Base-by-base conservation (phyloP, 2,888 invertebrate species). In the Drosophila paramelanica region DNA sequence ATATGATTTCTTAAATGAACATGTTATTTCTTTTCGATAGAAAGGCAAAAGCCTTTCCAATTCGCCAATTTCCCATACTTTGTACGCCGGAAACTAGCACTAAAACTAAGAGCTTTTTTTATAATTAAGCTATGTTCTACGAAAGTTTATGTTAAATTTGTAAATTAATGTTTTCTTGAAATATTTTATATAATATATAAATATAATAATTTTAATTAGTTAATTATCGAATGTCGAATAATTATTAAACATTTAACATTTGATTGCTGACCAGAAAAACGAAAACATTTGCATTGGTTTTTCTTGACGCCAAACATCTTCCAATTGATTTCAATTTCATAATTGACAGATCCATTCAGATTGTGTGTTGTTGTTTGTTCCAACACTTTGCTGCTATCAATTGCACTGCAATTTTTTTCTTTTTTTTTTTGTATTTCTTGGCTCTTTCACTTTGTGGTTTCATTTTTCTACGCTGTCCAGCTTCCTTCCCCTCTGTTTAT, bases 1-100 rank as follows among this genome's bases (percentile, higher is more conserved):
- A 53, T 47, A 73, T 46, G 53, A 33, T 11, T 43, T 55, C 55
- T 31, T 55, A 75, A 75, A 73, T 73, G 73, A 75, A 53, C 60
- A 64, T 77, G 69, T 64, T 68, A 68, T 51, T 64, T 68, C 14
- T 14, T 60, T 59, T 77, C 52, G 61, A 42, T 67, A 58, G 74
- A 76, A 76, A 76, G 78, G 65, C 55, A 52, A 64, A 39, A n/a
- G 53, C 68, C 81, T 77, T 81, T 81, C 84, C 36, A 81, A 83
- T 83, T 57, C 66, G 67, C 62, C 50, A 82, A 82, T 85, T 82
- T 60, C 46, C 38, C 39, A 59, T 60, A 68, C 56, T 59, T 14
- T 33, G 70, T 0, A 45, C 38, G 27, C 3, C 27, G 7, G 27
- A 7, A 7, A 27, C 27, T 27, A 7, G 7, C 6, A 7, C 27